Evolutionary conservation across 1,140 invertebrate species (phyloP), one percentile per base, ranked within the genome.

Genomic region (Drosophila melanica): DNA sequence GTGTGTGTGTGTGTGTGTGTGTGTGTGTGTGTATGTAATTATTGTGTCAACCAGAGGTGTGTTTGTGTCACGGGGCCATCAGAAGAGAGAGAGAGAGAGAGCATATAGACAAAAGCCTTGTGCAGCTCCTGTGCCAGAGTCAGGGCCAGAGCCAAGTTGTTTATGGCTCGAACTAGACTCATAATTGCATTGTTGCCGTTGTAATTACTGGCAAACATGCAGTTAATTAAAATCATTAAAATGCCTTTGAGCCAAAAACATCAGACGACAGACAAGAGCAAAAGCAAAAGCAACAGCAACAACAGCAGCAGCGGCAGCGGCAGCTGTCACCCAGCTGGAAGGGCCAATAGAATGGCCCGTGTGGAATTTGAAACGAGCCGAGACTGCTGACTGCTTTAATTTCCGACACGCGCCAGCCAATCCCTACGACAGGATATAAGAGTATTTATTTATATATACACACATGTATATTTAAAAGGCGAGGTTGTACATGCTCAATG

Each of bases 171-270:
- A 69, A 74, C 58, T 74, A 75, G 70, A 59, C 53, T 77, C 75
- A 77, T 86, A 87, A 86, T 86, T 82, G 81, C 81, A 86, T 86
- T 86, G 81, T 82, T 86, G 82, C 79, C 78, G 44, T 63, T 87
- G 81, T 86, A 86, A 86, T 86, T 86, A 86, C 78, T 65, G 66
- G 64, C 82, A 86, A 86, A 86, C 81, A 86, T 86, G 81, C 81
- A 86, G 81, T 86, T 86, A 86, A 86, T 86, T 86, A 86, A 86
- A 86, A 87, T 87, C 81, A 86, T 86, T 86, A 82, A 86, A 86
- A 87, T 86, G 60, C 82, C 81, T 87, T 81, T 78, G 58, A 86
- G 78, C 51, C 67, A 67, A 59, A 66, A 66, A 66, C 72, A 65
- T 54, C 65, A 59, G 57, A 76, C 20, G 41, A 45, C 54, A 47